Evolutionary conservation across 1,140 invertebrate genomes (phyloP).

Genomic region (Bombus soroeensis): DNA sequence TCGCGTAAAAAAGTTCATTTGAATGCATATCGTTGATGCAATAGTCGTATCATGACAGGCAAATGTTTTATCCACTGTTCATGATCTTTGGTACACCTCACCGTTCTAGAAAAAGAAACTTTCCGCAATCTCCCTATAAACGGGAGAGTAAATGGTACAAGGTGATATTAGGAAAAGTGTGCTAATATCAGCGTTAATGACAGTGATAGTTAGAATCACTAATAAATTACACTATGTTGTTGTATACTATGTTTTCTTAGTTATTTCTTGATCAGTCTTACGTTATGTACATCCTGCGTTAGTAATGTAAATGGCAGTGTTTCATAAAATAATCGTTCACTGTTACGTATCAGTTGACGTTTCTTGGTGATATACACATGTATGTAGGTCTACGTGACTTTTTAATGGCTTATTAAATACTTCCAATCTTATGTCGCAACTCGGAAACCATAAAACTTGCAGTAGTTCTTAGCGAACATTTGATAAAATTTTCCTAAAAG

Average conservation of each 20-base stretch:
- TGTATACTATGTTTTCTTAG: neutral
- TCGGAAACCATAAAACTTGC: neutral
- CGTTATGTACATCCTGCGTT: neutral
- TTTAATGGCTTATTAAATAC: neutral
- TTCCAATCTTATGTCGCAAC: no score
- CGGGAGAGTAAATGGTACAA: slow-evolving; percentile 70
- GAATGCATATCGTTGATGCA: slow-evolving; percentile 12
- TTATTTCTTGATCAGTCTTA: neutral
- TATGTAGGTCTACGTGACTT: neutral
- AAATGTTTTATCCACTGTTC: slow-evolving; percentile 54
- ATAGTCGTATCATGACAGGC: neutral
- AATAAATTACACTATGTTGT: neutral
- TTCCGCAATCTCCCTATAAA: slow-evolving; percentile 55
- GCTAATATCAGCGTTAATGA: neutral
- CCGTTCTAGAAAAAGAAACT: slow-evolving; percentile 33
- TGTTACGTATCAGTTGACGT: neutral
- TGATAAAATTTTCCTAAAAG: neutral
- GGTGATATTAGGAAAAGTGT: slow-evolving; percentile 60
- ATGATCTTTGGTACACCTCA: slow-evolving; percentile 72
- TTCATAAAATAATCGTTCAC: neutral
- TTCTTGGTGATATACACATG: neutral
- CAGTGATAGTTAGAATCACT: neutral
- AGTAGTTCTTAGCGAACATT: neutral
- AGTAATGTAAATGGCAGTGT: neutral
- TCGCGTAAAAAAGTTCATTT: slow-evolving; percentile 6